These are phyloP conservation scores for Brachycybe producta DNA, from an alignment of 2,888 invertebrate species.

Conservation along the genomic window DNA sequence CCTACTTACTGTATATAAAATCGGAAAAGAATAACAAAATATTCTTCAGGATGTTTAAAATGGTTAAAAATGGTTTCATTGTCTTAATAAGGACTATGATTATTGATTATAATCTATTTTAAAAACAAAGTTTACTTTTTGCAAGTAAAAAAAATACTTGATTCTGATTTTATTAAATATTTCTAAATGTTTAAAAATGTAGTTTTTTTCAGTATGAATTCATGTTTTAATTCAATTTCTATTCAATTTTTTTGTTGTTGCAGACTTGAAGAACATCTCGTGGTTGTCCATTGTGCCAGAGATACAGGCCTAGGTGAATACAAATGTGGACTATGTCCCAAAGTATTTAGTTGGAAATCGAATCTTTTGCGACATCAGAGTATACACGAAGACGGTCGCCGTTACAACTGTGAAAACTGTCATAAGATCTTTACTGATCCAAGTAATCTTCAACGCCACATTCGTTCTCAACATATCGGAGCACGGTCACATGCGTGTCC, in stretches of 20 bases:
- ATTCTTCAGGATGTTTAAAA: too few species aligned
- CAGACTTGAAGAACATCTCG: slow-evolving; percentile 73
- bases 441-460: slow-evolving; percentile 91
- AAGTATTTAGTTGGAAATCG: slow-evolving; percentile 67
- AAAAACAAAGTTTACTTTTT: too few species aligned
- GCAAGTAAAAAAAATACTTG: too few species aligned
- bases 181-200: too few species aligned
- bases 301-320: slow-evolving; percentile 44
- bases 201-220: too few species aligned
- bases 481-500: slow-evolving; percentile 93
- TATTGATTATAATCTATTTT: too few species aligned
- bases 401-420: slow-evolving; percentile 79
- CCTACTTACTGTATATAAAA: too few species aligned
- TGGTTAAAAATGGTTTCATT: too few species aligned
- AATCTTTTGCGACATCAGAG: slow-evolving; percentile 70
- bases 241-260: slow-evolving; percentile 35
- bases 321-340: slow-evolving; percentile 70
- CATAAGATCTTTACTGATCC: slow-evolving; percentile 87
- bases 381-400: slow-evolving; percentile 54
- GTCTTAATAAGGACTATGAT: too few species aligned
- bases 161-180: too few species aligned
- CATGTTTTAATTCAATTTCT: too few species aligned
- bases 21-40: too few species aligned
- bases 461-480: slow-evolving; percentile 87
- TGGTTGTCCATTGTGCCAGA: slow-evolving; percentile 61